These are phyloP conservation scores for Microctenopoma lineatum DNA, from an alignment of 2,797 vertebrate genomes.

Conservation along the genomic window DNA sequence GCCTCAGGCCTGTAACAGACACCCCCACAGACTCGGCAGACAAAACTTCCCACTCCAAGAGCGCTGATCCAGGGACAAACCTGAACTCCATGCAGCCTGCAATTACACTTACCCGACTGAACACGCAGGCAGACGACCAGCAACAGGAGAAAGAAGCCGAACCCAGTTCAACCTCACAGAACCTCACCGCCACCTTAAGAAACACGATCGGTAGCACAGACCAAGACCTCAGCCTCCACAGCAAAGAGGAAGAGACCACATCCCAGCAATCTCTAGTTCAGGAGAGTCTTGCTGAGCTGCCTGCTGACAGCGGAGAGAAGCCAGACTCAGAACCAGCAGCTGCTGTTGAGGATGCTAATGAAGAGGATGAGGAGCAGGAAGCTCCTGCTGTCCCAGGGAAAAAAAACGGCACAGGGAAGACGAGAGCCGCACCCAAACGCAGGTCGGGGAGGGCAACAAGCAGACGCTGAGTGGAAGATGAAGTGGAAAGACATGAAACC, in stretches of 20 bases:
- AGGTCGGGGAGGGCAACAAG: slow-evolving; percentile 72
- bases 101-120: slow-evolving; percentile 24
- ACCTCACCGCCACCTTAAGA: slow-evolving; percentile 20
- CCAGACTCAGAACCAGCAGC: slow-evolving; percentile 10
- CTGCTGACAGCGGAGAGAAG: slow-evolving; percentile 33
- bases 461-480: slow-evolving; percentile 69
- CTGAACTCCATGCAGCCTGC: slow-evolving; percentile 30
- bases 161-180: slow-evolving; percentile 25
- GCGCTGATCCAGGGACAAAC: slow-evolving; percentile 7
- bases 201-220: slow-evolving; percentile 28
- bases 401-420: slow-evolving; percentile 58
- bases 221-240: slow-evolving; percentile 13
- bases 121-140: slow-evolving; percentile 30
- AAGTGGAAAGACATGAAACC: slow-evolving; percentile 25
- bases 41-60: slow-evolving; percentile 14
- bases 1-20: slow-evolving; percentile 25
- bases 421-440: slow-evolving; percentile 66
- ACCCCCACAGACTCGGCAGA: slow-evolving; percentile 37
- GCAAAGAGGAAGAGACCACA: slow-evolving; percentile 16
- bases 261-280: slow-evolving; percentile 14
- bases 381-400: slow-evolving; percentile 44
- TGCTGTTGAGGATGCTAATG: slow-evolving; percentile 35
- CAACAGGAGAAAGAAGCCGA: slow-evolving; percentile 27
- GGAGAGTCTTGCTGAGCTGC: slow-evolving; percentile 35
- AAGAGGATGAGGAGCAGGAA: slow-evolving; percentile 52